Percentiles rank a stretch among this genome's conserved stretches.
Conservation (phyloP, 1,140 invertebrate genomes). For the Trigoniulus corallinus region DNA sequence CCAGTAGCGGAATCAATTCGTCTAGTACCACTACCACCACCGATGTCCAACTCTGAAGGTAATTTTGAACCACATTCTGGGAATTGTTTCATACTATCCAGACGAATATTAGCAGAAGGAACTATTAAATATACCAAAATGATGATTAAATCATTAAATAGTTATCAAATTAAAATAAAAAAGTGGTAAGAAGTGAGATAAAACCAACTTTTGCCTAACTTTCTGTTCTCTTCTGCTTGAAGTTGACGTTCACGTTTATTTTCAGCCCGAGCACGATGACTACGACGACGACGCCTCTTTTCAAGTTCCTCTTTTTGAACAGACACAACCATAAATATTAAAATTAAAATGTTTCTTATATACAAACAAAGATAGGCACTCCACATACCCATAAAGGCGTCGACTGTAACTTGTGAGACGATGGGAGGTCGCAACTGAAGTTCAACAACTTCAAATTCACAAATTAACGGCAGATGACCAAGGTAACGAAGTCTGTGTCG, state of each 20-base stretch:
- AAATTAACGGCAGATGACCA: slow-evolving; percentile 72
- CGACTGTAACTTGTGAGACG: slow-evolving; percentile 45
- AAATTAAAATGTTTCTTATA: too few species aligned
- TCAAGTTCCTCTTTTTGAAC: slow-evolving; percentile 45
- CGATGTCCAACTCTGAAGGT: too few species aligned
- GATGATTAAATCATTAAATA: too few species aligned
- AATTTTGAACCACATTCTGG: slow-evolving; percentile 35
- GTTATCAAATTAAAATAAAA: too few species aligned
- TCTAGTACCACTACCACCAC: too few species aligned
- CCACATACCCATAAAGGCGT: slow-evolving; percentile 42
- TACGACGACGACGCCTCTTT: slow-evolving; percentile 39
- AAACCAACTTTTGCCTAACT: slow-evolving; percentile 36
- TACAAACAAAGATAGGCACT: slow-evolving; percentile 6
- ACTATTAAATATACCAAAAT: slow-evolving; percentile 20
- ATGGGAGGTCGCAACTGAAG: slow-evolving; percentile 54
- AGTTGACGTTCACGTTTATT: slow-evolving; percentile 48
- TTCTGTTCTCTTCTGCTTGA: slow-evolving; percentile 47
- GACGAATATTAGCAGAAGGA: slow-evolving; percentile 33
- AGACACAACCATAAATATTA: slow-evolving; percentile 5
- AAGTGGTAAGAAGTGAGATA: too few species aligned
- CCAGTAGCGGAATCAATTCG: too few species aligned
- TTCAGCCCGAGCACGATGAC: slow-evolving; percentile 46
- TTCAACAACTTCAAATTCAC: slow-evolving; percentile 78
- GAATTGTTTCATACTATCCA: slow-evolving; percentile 43
- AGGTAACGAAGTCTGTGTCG: slow-evolving; percentile 51